Evolutionary conservation across 2,888 invertebrate species (phyloP), one percentile per base, ranked within the genome.

Genomic region (Scaptomyza tumidula): DNA sequence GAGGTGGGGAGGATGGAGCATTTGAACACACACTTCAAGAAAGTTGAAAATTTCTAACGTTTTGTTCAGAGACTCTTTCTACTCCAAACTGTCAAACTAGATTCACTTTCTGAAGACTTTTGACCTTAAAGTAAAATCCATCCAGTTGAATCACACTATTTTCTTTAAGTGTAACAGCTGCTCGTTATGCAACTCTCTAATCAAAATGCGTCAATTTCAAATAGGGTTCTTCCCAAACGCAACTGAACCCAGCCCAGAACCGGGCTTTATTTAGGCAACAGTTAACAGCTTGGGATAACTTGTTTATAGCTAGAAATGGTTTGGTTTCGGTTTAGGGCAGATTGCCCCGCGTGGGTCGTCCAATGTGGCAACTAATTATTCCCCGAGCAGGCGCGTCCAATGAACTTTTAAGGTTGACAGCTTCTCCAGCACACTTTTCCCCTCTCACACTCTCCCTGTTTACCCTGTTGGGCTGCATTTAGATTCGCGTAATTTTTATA

Each of bases 121-220:
- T 6, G 4, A 33, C 33, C 10, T 33, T 6, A n/a, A 5, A 0
- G 24, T 2, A 24, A 24, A 24, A 24, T 24, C 24, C 5, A 24
- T 24, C 5, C 5, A 24, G 24, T 24, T 24, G 5, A 24, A 24
- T 24, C 24, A 24, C 3, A 24, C 24, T 4, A 24, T 27, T 45
- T 46, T 49, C 9, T 13, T 13, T 13, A 13, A 33, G 49, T 49
- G 49, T 48, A 37, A 37, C 57, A 35, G 55, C 50, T 48, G 59
- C 56, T 43, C 41, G 68, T 83, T 88, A 83, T 83, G 87, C 87
- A 83, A 83, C 68, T 65, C 71, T 75, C 73, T 64, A 76, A 86
- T 73, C 81, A 67, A 76, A 85, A 85, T 75, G 78, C 68, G 72
- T 59, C 75, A 65, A 78, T 75, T 64, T 82, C 64, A 73, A 81